These are phyloP conservation scores for Macrocentrus cingulum DNA, from an alignment of 1,140 invertebrate species.

Conservation along the genomic window DNA sequence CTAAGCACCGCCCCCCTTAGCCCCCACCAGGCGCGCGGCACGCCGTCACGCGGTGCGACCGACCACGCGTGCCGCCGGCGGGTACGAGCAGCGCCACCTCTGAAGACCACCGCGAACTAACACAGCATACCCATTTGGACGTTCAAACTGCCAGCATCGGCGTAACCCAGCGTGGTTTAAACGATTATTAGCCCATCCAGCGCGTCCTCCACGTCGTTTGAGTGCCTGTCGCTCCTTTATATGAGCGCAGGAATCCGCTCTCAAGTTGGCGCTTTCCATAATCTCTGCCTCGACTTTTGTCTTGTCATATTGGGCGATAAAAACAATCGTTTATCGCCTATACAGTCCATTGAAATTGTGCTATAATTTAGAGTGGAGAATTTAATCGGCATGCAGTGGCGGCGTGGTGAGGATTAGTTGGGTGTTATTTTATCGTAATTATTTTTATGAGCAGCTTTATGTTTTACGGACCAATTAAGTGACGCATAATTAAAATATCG, in stretches of 20 bases:
- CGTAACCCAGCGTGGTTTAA: slow-evolving; percentile 27
- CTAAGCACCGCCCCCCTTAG: slow-evolving; percentile 43
- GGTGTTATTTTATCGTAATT: slow-evolving; percentile 42
- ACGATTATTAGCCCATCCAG: slow-evolving; percentile 33
- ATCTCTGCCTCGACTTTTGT: not conserved
- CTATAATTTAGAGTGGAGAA: no score
- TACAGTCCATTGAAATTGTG: not conserved
- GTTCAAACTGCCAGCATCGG: slow-evolving; percentile 57
- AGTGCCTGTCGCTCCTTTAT: slow-evolving; percentile 19
- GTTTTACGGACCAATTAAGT: slow-evolving; percentile 53
- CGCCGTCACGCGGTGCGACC: slow-evolving; percentile 17
- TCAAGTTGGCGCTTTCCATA: slow-evolving; percentile 7
- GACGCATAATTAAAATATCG: slow-evolving; percentile 40
- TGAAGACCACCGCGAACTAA: slow-evolving; percentile 43
- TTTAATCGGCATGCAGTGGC: no score
- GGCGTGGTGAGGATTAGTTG: no score
- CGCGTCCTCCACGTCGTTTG: slow-evolving; percentile 22
- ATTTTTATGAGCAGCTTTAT: slow-evolving; percentile 44
- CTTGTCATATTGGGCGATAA: not conserved
- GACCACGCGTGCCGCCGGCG: slow-evolving; percentile 27
- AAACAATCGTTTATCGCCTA: not conserved
- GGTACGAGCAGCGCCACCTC: slow-evolving; percentile 51
- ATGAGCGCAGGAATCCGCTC: slow-evolving; percentile 4
- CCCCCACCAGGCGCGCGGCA: slow-evolving; percentile 35
- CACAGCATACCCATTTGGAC: slow-evolving; percentile 53